Conservation (phyloP, 2,113 vertebrate species). For the Copsychus sechellarum region DNA sequence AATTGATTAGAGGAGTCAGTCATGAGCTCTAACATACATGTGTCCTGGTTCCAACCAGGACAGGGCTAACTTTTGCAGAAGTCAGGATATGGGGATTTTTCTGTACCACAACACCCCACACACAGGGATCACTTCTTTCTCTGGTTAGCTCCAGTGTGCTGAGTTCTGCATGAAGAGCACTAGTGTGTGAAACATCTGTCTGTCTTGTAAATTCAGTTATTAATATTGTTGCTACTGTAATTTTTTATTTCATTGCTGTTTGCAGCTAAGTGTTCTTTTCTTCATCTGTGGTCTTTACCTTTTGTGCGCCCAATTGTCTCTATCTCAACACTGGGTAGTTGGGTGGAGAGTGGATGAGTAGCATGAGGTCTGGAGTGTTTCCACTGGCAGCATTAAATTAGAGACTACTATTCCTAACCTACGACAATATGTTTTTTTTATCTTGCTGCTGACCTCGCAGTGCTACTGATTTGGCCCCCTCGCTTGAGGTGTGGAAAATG, state of each 20-base stretch:
- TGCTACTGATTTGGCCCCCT: rapidly evolving
- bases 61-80: neutral
- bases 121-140: rapidly evolving
- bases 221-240: neutral
- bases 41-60: neutral
- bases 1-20: neutral
- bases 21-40: rapidly evolving
- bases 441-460: neutral
- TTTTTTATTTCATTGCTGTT: neutral
- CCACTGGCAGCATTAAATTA: neutral
- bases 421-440: neutral
- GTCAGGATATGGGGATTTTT: neutral
- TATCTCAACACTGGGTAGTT: rapidly evolving
- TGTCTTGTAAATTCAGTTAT: neutral
- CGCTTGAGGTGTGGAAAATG: neutral
- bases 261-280: neutral
- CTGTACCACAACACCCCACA: neutral
- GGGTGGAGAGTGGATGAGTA: neutral
- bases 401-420: neutral
- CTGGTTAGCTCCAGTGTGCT: neutral
- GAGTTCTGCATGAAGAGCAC: neutral
- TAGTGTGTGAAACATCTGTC: rapidly evolving
- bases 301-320: neutral
- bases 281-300: neutral
- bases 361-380: neutral